These are phyloP conservation scores for Cryptophagus acutangulus DNA, from an alignment of 2,888 invertebrate species.

Conservation along the genomic window DNA sequence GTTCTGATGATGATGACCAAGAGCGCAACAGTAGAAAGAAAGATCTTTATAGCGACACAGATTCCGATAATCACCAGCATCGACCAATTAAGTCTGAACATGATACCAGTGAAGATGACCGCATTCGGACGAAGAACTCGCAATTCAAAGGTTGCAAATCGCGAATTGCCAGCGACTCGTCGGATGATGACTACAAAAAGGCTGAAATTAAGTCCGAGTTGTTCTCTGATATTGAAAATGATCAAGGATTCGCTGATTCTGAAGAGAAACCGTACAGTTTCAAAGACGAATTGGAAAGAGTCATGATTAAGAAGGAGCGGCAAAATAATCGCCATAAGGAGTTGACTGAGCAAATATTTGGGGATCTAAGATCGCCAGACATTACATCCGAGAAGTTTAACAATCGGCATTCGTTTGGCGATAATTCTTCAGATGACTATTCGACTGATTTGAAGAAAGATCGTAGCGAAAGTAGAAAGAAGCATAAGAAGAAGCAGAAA, in stretches of 20 bases:
- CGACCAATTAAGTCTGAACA: slow-evolving; percentile 43
- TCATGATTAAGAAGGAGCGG: slow-evolving; percentile 42
- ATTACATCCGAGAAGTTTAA: slow-evolving; percentile 41
- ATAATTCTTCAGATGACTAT: slow-evolving; percentile 43
- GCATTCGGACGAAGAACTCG: slow-evolving; percentile 50
- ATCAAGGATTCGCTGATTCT: slow-evolving; percentile 47
- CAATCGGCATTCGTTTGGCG: slow-evolving; percentile 30
- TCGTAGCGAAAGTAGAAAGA: slow-evolving; percentile 59
- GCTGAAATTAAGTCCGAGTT: slow-evolving; percentile 57
- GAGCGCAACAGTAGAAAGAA: slow-evolving; percentile 38
- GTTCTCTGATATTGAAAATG: slow-evolving; percentile 57
- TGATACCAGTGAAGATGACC: slow-evolving; percentile 48
- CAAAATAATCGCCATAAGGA: slow-evolving; percentile 37
- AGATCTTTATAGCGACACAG: slow-evolving; percentile 54
- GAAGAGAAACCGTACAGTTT: slow-evolving; percentile 35
- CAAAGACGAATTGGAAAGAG: slow-evolving; percentile 39
- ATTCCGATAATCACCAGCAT: slow-evolving; percentile 49
- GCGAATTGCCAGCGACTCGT: slow-evolving; percentile 73
- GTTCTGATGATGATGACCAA: slow-evolving; percentile 43
- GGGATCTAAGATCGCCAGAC: slow-evolving; percentile 30
- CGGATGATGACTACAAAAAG: slow-evolving; percentile 62
- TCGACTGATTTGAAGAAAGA: slow-evolving; percentile 35
- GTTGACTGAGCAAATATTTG: slow-evolving; percentile 29
- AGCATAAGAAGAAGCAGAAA: slow-evolving; percentile 81
- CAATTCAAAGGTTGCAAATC: slow-evolving; percentile 64